Conservation (phyloP, 2,888 invertebrate genomes). For the Stenodera caucasica region DNA sequence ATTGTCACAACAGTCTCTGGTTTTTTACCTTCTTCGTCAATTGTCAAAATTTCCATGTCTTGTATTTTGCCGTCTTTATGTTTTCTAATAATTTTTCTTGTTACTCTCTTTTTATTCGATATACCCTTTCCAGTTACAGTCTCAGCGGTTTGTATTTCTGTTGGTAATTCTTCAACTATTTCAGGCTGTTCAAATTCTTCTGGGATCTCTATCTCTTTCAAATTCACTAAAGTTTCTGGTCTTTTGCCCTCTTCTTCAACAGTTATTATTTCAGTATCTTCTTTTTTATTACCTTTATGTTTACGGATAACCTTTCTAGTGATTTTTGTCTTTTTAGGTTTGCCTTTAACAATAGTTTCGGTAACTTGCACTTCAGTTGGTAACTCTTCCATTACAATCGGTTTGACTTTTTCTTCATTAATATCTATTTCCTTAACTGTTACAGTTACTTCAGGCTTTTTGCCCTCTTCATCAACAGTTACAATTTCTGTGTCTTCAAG, state of each 20-base stretch:
- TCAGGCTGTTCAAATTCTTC: conserved; percentile 5
- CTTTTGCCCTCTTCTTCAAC: conserved; percentile 46
- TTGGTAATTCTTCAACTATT: conserved; percentile 27
- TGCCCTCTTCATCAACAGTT: conserved; percentile 44
- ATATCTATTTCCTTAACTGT: conserved; percentile 15
- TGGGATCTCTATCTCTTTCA: conserved; percentile 28
- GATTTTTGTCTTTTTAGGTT: conserved; percentile 39
- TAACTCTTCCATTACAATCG: conserved; percentile 37
- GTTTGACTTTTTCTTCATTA: conserved; percentile 19
- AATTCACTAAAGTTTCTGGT: conserved; percentile 46
- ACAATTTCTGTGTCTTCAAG: conserved; percentile 54
- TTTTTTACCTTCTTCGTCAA: conserved; percentile 52
- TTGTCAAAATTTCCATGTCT: conserved; percentile 38
- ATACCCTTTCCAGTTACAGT: conserved; percentile 33
- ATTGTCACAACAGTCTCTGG: conserved; percentile 50
- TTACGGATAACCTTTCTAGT: conserved; percentile 53
- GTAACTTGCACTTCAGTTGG: conserved; percentile 39
- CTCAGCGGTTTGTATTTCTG: conserved; percentile 37
- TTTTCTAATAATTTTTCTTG: conserved; percentile 54
- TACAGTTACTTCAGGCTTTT: conserved; percentile 51
- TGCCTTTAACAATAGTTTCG: background rate
- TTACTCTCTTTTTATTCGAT: conserved; percentile 42
- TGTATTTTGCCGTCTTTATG: conserved; percentile 53
- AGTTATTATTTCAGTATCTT: conserved; percentile 54
- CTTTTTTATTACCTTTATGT: conserved; percentile 44